These are phyloP conservation scores for Sycophila texana DNA, from an alignment of 2,888 invertebrate species.

Conservation along the genomic window DNA sequence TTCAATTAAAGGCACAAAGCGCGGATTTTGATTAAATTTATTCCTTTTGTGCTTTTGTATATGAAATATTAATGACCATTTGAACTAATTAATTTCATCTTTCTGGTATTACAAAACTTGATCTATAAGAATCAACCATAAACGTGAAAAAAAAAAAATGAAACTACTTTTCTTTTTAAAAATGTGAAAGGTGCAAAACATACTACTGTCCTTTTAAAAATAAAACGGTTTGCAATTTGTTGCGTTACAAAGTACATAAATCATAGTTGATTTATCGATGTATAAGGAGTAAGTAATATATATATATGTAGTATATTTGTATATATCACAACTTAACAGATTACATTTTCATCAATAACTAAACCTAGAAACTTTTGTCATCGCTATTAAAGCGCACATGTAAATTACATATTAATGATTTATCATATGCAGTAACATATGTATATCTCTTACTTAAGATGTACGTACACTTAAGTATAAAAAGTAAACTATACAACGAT, in stretches of 20 bases:
- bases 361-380: too few species aligned
- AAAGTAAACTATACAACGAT: conserved; percentile 28
- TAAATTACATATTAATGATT: too few species aligned
- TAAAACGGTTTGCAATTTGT: conserved; percentile 1
- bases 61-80: conserved; percentile 15
- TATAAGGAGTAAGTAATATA: conserved; percentile 18
- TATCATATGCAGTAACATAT: too few species aligned
- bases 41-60: conserved; percentile 11
- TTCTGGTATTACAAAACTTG: conserved; percentile 26
- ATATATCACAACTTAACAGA: not conserved
- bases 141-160: too few species aligned
- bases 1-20: conserved; percentile 6
- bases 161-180: too few species aligned
- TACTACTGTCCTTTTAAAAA: not conserved
- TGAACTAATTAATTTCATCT: conserved; percentile 5
- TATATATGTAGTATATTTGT: too few species aligned
- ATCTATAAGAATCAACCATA: not conserved
- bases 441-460: conserved; percentile 18
- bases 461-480: conserved; percentile 16
- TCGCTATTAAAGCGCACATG: too few species aligned
- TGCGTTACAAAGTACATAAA: too few species aligned
- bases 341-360: too few species aligned
- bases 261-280: too few species aligned
- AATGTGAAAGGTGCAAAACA: too few species aligned
- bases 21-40: conserved; percentile 22